phyloP scores from a whole-genome alignment of 2,888 invertebrate species.

The Eupithecia centaureata region DNA sequence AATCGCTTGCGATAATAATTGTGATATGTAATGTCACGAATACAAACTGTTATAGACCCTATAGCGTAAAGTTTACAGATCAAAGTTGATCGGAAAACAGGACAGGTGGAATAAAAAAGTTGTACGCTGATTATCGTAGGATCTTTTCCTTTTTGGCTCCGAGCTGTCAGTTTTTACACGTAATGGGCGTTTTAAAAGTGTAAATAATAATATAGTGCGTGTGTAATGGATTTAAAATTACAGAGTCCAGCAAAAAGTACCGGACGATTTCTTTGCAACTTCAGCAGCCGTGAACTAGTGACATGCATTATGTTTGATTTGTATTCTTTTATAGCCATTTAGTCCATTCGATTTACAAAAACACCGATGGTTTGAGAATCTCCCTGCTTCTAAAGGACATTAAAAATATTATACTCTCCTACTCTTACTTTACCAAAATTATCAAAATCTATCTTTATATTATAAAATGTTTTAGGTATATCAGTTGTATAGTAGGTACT shows the following conservation, averaged over 20 bases:
- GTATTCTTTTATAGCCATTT: background rate
- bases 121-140: conserved; percentile 35
- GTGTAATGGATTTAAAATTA: conserved; percentile 36
- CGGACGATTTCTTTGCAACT: conserved; percentile 13
- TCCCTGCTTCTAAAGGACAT: no score
- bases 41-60: conserved; percentile 28
- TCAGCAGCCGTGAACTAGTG: conserved; percentile 25
- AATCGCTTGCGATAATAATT: conserved; percentile 36
- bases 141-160: conserved; percentile 39
- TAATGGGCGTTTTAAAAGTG: conserved; percentile 38
- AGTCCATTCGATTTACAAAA: background rate
- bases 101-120: conserved; percentile 42
- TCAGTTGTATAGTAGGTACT: no score
- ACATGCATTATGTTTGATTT: conserved; percentile 20
- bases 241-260: conserved; percentile 15
- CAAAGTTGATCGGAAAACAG: conserved; percentile 23
- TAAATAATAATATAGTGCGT: conserved; percentile 36
- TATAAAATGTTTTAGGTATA: no score
- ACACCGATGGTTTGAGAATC: no score
- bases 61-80: conserved; percentile 23
- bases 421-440: no score
- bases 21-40: conserved; percentile 36
- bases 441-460: no score
- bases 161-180: conserved; percentile 40
- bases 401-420: no score